Percentiles rank a stretch among this genome's conserved stretches.
Evolutionary conservation across 2,113 vertebrate species (phyloP).

Genomic region (Cephalopterus ornatus): DNA sequence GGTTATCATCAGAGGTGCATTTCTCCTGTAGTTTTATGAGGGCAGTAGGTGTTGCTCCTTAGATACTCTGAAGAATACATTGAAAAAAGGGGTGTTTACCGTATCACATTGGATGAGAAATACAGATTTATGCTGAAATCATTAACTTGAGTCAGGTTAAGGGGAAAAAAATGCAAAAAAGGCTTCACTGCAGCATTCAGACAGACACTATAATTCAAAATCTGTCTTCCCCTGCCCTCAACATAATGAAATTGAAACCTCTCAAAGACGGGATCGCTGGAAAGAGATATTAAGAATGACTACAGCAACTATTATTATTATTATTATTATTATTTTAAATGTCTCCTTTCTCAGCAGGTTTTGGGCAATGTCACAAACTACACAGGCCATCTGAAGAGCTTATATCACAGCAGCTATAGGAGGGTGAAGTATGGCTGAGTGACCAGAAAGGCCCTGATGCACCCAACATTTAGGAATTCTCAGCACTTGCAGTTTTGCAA

Average conservation of each 20-base stretch:
- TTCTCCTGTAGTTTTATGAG: background rate
- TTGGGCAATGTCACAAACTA: background rate
- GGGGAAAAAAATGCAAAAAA: background rate
- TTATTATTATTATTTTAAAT: background rate
- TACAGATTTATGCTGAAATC: background rate
- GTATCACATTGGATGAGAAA: background rate
- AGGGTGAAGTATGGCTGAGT: background rate
- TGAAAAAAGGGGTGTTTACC: background rate
- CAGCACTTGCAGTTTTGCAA: background rate
- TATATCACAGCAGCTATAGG: background rate
- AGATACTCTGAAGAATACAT: background rate
- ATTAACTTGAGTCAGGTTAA: background rate
- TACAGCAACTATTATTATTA: background rate
- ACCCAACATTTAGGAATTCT: background rate
- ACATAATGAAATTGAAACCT: background rate
- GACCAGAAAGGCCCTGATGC: background rate
- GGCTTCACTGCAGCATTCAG: background rate
- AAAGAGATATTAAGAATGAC: background rate
- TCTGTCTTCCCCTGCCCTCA: fast-evolving
- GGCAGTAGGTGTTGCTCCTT: background rate
- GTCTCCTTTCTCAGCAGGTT: background rate
- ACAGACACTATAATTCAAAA: background rate
- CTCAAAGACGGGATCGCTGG: background rate
- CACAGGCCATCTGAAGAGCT: background rate
- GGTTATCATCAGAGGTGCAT: background rate